These are phyloP conservation scores for Sander vitreus DNA, from an alignment of 2,113 vertebrate species.

Conservation along the genomic window DNA sequence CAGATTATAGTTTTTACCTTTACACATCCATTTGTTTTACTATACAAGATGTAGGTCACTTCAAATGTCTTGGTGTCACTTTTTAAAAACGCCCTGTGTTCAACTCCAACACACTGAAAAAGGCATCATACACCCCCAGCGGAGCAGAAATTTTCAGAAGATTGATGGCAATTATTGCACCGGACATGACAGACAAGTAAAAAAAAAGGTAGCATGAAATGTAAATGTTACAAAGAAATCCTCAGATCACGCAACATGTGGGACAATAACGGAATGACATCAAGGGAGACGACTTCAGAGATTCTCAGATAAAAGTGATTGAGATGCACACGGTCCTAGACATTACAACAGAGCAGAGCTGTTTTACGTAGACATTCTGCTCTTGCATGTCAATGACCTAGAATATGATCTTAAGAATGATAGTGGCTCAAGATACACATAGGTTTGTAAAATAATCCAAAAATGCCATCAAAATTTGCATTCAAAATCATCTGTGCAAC, in stretches of 20 bases:
- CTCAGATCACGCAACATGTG: conserved; percentile 1
- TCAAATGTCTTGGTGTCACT: conserved; percentile 34
- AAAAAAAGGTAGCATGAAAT: conserved; percentile 19
- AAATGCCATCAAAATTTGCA: conserved; percentile 29
- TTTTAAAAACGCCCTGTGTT: conserved; percentile 10
- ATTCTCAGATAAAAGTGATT: conserved; percentile 18
- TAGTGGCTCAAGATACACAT: conserved; percentile 13
- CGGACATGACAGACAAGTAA: conserved; percentile 13
- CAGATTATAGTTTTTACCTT: conserved; percentile 15
- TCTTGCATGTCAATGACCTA: not conserved
- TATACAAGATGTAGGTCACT: conserved; percentile 31
- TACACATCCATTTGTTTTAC: not conserved
- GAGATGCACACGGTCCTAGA: not conserved
- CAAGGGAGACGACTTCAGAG: conserved; percentile 9
- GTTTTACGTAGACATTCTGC: not conserved
- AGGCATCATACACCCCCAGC: conserved; percentile 58
- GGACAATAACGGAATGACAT: conserved; percentile 5
- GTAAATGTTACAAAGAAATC: conserved; percentile 11
- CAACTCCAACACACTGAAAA: conserved; percentile 41
- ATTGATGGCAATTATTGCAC: conserved; percentile 66
- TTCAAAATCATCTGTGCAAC: conserved; percentile 54
- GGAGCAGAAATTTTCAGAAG: conserved; percentile 23
- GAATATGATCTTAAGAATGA: conserved; percentile 1
- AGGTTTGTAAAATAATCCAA: not conserved
- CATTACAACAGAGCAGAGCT: conserved; percentile 8